Evolutionary conservation across 2,888 invertebrate species (phyloP), one percentile per base, ranked within the genome.

Genomic region (Stenoptilia bipunctidactyla): DNA sequence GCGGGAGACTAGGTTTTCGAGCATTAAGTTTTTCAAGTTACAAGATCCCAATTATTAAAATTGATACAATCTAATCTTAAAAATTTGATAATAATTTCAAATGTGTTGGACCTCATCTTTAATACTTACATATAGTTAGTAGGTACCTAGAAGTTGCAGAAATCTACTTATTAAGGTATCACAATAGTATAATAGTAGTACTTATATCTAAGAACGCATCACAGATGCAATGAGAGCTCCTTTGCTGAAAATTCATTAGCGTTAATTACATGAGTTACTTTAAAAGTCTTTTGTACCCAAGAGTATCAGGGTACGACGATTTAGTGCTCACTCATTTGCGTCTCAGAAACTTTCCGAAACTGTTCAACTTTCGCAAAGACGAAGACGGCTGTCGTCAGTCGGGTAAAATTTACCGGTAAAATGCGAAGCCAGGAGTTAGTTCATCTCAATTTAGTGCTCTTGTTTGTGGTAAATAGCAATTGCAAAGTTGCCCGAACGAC

Each of bases 381-480:
- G 9, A 9, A 25, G 5, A 5, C 9, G 9, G 6, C 30, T n/a
- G 9, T 10, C 30, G 30, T 3, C 30, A n/a, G 2, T 3, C n/a
- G 30, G 10, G 30, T 4, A 12, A 30, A 30, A 42, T 37, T 39
- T 41, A 44, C 43, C 42, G 45, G 27, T 43, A 46, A 47, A 48
- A 53, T 47, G 46, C 48, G 48, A 50, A 51, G 58, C 52, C 62
- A 58, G 61, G 64, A 65, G 62, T 65, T 60, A 59, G 59, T 66
- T 65, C 67, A 66, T 72, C 69, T 72, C 72, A 72, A 74, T 77
- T 74, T 71, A 68, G 63, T 61, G 60, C 59, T 68, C 74, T 73
- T 76, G 74, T 75, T 73, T 70, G 69, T 51, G 68, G 70, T 71
- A 74, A 74, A 73, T 70, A 74, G 66, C 66, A 69, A 74, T 75